Conservation (phyloP, 2,888 invertebrate genomes). For the Netelia inedita region DNA sequence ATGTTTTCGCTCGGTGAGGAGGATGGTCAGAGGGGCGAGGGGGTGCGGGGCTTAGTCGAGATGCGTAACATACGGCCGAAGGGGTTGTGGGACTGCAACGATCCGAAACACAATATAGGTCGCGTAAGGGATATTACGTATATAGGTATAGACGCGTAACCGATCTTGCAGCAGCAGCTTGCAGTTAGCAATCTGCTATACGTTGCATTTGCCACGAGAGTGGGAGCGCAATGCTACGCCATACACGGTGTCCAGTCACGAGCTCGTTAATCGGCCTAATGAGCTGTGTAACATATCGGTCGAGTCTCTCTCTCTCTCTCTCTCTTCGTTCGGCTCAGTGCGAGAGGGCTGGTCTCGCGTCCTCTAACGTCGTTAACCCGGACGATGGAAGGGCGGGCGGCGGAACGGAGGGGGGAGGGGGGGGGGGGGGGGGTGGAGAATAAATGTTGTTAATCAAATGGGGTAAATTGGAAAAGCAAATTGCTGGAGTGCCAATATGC, state of each 20-base stretch:
- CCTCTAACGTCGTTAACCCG: conserved; percentile 32
- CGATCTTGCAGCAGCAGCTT: conserved; percentile 33
- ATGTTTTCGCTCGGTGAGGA: too few species aligned
- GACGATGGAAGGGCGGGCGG: background rate
- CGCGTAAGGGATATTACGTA: background rate
- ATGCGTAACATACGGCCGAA: background rate
- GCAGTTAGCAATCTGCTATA: conserved; percentile 8
- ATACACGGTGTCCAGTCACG: conserved; percentile 26
- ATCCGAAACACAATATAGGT: background rate
- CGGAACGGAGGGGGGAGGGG: too few species aligned
- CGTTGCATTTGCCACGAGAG: background rate
- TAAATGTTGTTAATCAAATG: conserved; percentile 42
- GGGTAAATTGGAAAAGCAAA: conserved; percentile 22
- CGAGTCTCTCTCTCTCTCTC: conserved; percentile 11
- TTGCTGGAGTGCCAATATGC: conserved; percentile 6
- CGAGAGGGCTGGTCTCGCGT: background rate
- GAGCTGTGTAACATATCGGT: conserved; percentile 55
- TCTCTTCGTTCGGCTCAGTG: background rate
- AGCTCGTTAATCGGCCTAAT: conserved; percentile 60
- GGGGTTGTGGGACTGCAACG: background rate
- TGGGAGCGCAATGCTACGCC: conserved; percentile 36
- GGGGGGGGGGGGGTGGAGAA: background rate
- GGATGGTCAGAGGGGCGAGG: background rate
- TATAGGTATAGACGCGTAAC: background rate
- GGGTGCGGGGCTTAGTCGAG: background rate